Evolutionary conservation across 2,888 invertebrate species (phyloP), one percentile per base, ranked within the genome.

Genomic region (Cotesia congregata): DNA sequence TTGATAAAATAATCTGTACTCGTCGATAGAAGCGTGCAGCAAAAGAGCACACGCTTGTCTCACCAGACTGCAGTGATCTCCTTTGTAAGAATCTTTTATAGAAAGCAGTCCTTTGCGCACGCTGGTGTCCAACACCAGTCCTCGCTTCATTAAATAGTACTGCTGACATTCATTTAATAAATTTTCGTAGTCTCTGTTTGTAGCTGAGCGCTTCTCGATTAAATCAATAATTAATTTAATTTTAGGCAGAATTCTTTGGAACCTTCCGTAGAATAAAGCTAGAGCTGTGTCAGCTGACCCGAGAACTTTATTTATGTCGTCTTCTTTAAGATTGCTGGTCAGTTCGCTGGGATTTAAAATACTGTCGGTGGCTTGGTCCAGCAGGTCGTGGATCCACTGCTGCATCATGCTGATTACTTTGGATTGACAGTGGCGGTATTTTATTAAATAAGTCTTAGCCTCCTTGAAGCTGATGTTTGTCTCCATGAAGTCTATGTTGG

Each of bases 11-110:
- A 99, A 91, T 80, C 96, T 94, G 84, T 96, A 94, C 89, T 99
- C 99, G 90, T 99, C 99, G 83, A 97, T 94, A 82, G 97, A 98
- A 0, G 98, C 94, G 88, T 98, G 97, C 59, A 98, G 93, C 59
- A 98, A 92, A 86, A 98, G 94, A 7, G 97, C 94, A 90, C 97
- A 97, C 0, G 97, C 95, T 82, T 96, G 95, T 62, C 98, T 92
- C 80, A 96, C 94, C 69, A 97, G 90, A 38, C 96, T 93, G 90
- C 97, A 97, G 83, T 95, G 94, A 88, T 97, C 96, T 5, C 92
- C 93, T 79, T 92, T 91, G 85, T 93, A 92, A 70, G 93, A 92
- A 0, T 86, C 87, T 74, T 87, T 87, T 1, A 89, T 86, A 0
- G 86, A 84, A 9, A 83, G 82, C 6, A 89, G 76, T 15, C 88